Conservation (phyloP, 2,888 invertebrate genomes). For the Emmelina monodactyla region DNA sequence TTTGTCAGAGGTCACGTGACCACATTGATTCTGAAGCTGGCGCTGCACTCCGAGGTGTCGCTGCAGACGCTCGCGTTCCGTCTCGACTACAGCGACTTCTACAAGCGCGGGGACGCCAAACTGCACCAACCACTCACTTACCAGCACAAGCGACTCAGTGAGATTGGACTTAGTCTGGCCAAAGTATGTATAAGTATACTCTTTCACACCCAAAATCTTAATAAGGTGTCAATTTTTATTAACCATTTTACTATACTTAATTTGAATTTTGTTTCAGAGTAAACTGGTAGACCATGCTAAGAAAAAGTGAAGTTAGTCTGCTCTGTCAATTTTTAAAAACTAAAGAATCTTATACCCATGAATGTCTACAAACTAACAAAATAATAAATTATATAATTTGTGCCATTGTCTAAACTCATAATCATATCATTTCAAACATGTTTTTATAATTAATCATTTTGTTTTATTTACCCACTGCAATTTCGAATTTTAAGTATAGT, state of each 20-base stretch:
- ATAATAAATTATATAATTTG: too few species aligned
- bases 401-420: too few species aligned
- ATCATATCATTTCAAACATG: too few species aligned
- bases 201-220: background rate
- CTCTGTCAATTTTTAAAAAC: too few species aligned
- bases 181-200: too few species aligned
- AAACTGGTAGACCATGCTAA: constrained; percentile 16
- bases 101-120: constrained; percentile 82
- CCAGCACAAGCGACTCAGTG: constrained; percentile 70
- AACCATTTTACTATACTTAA: too few species aligned
- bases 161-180: constrained; percentile 48
- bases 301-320: background rate
- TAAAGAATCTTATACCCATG: too few species aligned
- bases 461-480: too few species aligned
- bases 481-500: too few species aligned
- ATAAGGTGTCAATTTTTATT: background rate
- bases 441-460: too few species aligned
- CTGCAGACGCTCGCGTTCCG: constrained; percentile 90
- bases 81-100: constrained; percentile 94
- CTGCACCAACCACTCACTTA: constrained; percentile 74
- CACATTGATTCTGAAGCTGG: constrained; percentile 83
- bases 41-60: constrained; percentile 84
- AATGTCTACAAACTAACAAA: too few species aligned
- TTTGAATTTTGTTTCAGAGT: constrained; percentile 23
- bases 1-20: constrained; percentile 79